Evolutionary conservation across 2,888 invertebrate species (phyloP), one percentile per base, ranked within the genome.

Genomic region (Leucophenga maculata): DNA sequence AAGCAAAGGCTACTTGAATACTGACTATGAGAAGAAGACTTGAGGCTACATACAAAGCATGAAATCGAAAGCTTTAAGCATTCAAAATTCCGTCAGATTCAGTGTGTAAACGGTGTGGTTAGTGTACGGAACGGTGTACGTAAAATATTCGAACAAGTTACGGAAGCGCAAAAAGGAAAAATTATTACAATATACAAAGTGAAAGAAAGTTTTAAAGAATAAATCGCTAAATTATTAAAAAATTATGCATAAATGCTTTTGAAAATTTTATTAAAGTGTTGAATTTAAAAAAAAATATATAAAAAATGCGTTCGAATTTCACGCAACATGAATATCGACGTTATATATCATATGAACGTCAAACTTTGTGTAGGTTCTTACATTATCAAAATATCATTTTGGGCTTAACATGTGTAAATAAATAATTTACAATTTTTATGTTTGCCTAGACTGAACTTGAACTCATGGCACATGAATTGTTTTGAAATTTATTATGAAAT

Each of bases 311-410:
- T 66, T 87, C 87, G 32, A 87, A 87, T 75, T 87, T 87, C 54
- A 80, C 77, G 22, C 82, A 81, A 52, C 72, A 78, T 75, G 86
- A 87, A 65, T 87, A 87, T 68, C 78, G 76, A 46, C 78, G 85
- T 77, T 87, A 87, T 73, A 84, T 87, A 73, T 87, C 87, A 20
- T 88, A 69, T 69, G 88, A 87, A 44, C 84, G 86, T 22, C 86
- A 83, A 60, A 78, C 80, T 48, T 74, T 78, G 77, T 80, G 85
- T 85, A 83, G 70, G 86, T 82, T 65, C 57, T 69, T 31, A n/a
- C n/a, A 48, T 20, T 14, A 18, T 20, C 6, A 52, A 6, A 8
- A 39, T 8, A 6, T 39, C 8, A 39, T 39, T 39, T 39, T 6
- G 3, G 39, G 8, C 3, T 39, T 39, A 39, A 1, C 8, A 39